Evolutionary conservation across 2,113 vertebrate genomes (phyloP).

Genomic region (Halcyon senegalensis): DNA sequence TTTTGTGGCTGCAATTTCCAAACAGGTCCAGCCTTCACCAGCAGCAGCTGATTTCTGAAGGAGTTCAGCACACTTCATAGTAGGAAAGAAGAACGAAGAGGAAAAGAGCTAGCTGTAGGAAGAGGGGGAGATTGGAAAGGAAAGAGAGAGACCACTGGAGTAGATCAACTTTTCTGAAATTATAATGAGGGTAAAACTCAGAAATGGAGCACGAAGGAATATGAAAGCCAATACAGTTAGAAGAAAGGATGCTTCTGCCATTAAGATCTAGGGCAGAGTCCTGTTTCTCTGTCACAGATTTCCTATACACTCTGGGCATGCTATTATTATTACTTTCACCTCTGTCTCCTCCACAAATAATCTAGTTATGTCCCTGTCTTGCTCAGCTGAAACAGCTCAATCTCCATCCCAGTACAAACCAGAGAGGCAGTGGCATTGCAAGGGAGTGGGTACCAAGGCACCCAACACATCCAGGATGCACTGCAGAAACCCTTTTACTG

Average conservation of each 20-base stretch:
- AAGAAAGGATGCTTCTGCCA: background rate
- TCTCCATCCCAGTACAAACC: background rate
- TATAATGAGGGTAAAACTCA: background rate
- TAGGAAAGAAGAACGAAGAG: background rate
- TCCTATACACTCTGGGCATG: background rate
- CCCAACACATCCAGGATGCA: background rate
- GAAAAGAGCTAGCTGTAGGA: background rate
- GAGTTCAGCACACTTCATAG: background rate
- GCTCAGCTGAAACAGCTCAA: background rate
- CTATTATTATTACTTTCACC: background rate
- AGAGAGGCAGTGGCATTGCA: background rate
- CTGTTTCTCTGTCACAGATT: background rate
- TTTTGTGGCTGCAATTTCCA: background rate
- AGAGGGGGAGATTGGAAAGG: background rate
- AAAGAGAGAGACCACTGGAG: background rate
- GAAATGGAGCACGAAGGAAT: background rate
- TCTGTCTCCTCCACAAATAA: background rate
- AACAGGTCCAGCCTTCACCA: background rate
- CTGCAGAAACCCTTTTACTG: background rate
- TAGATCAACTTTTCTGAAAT: background rate
- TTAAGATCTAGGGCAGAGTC: background rate
- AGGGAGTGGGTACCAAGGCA: background rate
- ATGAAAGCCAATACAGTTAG: background rate
- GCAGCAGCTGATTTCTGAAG: background rate
- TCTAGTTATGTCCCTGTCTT: background rate